Evolutionary conservation across 2,797 vertebrate genomes (phyloP), one percentile per base, ranked within the genome.

Genomic region (Mormyrus proboscirostris): DNA sequence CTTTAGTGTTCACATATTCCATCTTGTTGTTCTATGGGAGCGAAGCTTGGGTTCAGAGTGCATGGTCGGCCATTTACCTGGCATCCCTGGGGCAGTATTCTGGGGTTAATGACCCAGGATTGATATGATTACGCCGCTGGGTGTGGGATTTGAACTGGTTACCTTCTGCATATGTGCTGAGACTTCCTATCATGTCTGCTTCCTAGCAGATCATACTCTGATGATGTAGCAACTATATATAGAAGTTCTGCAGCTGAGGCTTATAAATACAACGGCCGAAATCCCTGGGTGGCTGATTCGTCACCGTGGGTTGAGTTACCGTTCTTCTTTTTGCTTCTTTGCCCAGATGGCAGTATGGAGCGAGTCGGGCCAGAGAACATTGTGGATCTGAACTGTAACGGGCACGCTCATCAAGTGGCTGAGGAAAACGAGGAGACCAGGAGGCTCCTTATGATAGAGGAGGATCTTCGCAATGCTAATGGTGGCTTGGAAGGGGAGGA

Each of bases 331-430:
- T 47, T 69, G 87, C 55, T 47, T 62, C 33, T 69, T 86, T 47
- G 9, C 41, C 38, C 55, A 88, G 87, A 69, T 44, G 87, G n/a
- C n/a, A 47, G 87, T 22, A 22, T 90, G 3, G 92, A 92, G 65
- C 44, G 51, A 4, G 88, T 85, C 1, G 88, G 29, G 38, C n/a
- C 25, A 1, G 94, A 93, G 89, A 91, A 85, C 65, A 88, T 76
- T 22, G 93, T 94, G 92, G 96, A 98, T 57, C 94, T 97, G 53
- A 97, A 97, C 93, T 97, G 96, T 94, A 98, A 97, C 0, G 97
- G 97, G 51, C 94, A 96, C 84, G 25, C 94, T 88, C 49, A 93
- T 93, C 16, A 91, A 93, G 93, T 90, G 16, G 94, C 92, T 0
- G 93, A 96, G 95, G 93, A 94, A 95, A 79, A 94, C 95, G 79